phyloP scores from a whole-genome alignment of 2,113 vertebrate genomes.

The Micronycteris hirsuta region DNA sequence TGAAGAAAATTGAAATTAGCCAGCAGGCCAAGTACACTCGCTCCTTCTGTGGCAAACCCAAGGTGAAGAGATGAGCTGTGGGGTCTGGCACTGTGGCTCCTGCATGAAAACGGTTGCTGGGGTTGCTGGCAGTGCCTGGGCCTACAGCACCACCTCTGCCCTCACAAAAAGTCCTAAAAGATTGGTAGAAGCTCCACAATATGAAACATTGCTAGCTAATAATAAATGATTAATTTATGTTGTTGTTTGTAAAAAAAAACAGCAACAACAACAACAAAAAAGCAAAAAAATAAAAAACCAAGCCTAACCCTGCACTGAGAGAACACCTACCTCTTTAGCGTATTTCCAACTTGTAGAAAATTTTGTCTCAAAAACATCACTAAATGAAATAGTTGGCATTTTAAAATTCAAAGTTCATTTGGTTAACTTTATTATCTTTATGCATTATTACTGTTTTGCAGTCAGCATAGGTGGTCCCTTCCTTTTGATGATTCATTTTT shows the following conservation, averaged over 20 bases:
- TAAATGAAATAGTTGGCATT: conserved; percentile 32
- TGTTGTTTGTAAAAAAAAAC: not conserved
- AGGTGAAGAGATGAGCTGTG: not conserved
- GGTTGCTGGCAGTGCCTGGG: not conserved
- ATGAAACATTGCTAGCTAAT: not conserved
- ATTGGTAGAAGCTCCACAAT: not conserved
- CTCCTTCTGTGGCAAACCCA: not conserved
- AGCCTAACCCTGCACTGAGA: not conserved
- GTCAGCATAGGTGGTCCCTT: not conserved
- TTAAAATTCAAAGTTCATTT: conserved; percentile 34
- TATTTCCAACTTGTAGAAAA: not conserved
- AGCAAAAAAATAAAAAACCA: not conserved
- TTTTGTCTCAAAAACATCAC: not conserved
- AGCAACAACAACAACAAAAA: not conserved
- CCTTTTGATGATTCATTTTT: conserved; percentile 15
- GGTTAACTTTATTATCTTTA: conserved; percentile 8
- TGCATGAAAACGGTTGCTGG: not conserved
- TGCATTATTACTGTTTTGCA: not conserved
- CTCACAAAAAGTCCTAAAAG: not conserved
- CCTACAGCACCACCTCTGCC: not conserved
- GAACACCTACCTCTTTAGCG: not conserved
- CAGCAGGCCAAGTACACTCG: not conserved
- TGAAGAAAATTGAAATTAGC: not conserved
- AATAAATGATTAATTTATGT: not conserved
- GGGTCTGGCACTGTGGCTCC: not conserved